phyloP scores from a whole-genome alignment of 2,797 vertebrate genomes.

The Triplophysa yarkandensis region DNA sequence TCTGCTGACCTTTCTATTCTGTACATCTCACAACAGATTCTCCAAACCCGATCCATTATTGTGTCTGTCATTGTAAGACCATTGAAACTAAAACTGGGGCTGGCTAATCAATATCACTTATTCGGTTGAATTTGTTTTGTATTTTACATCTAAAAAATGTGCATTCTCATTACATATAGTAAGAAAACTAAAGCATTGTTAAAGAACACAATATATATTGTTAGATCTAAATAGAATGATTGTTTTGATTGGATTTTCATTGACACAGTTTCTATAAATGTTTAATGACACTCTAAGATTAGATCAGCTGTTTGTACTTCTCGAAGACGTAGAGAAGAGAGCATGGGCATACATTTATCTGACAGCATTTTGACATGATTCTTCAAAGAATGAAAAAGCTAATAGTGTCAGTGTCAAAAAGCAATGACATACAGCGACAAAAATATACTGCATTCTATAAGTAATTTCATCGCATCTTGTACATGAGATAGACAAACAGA shows the following conservation, averaged over 20 bases:
- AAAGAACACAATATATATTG: no score
- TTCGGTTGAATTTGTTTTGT: no score
- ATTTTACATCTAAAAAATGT: no score
- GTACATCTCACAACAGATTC: background rate
- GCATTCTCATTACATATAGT: background rate
- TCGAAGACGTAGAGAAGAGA: background rate
- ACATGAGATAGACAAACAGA: background rate
- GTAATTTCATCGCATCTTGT: background rate
- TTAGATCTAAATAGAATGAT: background rate
- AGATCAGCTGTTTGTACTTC: background rate
- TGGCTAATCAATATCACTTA: background rate
- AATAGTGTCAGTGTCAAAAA: no score
- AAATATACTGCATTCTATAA: background rate
- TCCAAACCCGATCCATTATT: background rate
- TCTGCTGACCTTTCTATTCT: background rate
- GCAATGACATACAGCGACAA: constrained; percentile 9
- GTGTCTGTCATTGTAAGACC: background rate
- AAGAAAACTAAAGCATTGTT: no score
- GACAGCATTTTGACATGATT: background rate
- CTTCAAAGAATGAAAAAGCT: no score
- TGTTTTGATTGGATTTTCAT: background rate
- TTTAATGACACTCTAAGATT: background rate
- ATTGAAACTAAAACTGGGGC: background rate
- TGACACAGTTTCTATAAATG: background rate
- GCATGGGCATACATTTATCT: background rate